Evolutionary conservation across 2,888 invertebrate genomes (phyloP), one percentile per base, ranked within the genome.

Genomic region (Campoplex nolae): DNA sequence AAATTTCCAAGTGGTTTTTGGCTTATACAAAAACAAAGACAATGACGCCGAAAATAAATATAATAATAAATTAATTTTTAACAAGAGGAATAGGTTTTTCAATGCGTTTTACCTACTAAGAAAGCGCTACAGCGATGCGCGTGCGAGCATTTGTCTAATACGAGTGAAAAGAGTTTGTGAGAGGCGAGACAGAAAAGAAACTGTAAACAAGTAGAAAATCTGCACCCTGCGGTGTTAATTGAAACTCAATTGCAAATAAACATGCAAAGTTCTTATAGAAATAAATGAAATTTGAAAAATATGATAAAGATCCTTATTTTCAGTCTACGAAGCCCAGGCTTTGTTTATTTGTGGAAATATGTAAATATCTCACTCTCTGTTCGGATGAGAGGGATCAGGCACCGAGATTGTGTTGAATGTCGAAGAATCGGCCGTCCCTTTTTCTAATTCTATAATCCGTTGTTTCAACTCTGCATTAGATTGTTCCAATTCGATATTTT

Each of bases 391-490:
- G 51, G 58, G 65, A 78, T 78, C 79, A 32, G 54, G 11, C 35
- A 78, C 83, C 16, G 74, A 35, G 28, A 42, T 65, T 23, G 70
- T 23, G 62, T 54, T 70, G n/a, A 18, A 32, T 13, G 42, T n/a
- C 13, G 79, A 58, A 32, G 71, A 32, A 16, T 54, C 54, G 32
- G 65, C 58, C 28, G 28, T 35, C 1, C 67, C 18, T 13, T 9
- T 70, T 79, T 90, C 90, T 13, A 90, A 76, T 45, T 92, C 88
- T 71, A 85, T 85, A 56, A 92, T 4, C 45, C 79, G 84, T 62
- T 88, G 54, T 48, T 92, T 89, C 1, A 92, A 89, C 32, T 92
- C 89, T 45, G 13, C 16, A 28, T 32, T 62, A 7, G 1, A 62
- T 62, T 32, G 4, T 32, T 62, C 62, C 32, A 62, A 62, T 16